phyloP scores from a whole-genome alignment of 2,797 vertebrate genomes.

The Coilia nasus region DNA sequence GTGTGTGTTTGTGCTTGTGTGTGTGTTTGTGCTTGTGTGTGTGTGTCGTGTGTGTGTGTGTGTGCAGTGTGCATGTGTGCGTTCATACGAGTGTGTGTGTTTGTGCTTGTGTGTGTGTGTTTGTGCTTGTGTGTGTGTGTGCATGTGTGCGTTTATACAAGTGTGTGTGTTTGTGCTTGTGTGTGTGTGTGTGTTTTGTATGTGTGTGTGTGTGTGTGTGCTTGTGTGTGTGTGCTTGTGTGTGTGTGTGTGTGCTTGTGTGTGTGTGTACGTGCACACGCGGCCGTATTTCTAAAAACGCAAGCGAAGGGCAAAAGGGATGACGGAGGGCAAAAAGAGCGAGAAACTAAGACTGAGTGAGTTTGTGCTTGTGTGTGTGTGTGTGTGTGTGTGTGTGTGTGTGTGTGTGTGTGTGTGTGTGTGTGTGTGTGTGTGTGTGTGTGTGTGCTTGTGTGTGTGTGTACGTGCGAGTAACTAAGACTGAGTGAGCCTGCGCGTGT shows the following conservation, averaged over 20 bases:
- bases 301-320: background rate
- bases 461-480: too few relatives aligned
- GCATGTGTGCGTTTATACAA: too few relatives aligned
- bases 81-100: constrained; percentile 31
- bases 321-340: background rate
- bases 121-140: constrained; percentile 39
- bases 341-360: too few relatives aligned
- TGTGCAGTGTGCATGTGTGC: too few relatives aligned
- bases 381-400: background rate
- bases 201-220: constrained; percentile 57
- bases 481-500: too few relatives aligned
- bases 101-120: constrained; percentile 57
- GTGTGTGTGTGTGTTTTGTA: too few relatives aligned
- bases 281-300: too few relatives aligned
- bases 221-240: constrained; percentile 34
- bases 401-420: too few relatives aligned
- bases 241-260: constrained; percentile 60
- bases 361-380: too few relatives aligned
- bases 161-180: constrained; percentile 47
- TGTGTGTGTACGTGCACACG: background rate
- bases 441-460: too few relatives aligned
- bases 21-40: constrained; percentile 39
- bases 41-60: constrained; percentile 56
- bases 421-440: background rate
- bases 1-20: constrained; percentile 57